phyloP scores from a whole-genome alignment of 2,888 invertebrate genomes.

The Oxycera nigricornis region DNA sequence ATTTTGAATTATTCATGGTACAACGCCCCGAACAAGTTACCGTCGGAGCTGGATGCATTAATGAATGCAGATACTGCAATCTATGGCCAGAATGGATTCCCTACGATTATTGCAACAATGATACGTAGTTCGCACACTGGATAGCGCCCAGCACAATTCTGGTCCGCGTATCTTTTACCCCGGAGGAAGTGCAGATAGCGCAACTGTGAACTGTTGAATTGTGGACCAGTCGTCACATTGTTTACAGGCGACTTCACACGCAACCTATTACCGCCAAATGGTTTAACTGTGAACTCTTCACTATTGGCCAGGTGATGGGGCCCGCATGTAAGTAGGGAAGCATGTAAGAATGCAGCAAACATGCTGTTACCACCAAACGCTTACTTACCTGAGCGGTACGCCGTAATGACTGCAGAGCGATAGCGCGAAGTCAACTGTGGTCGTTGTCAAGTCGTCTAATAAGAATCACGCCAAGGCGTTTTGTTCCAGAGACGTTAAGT shows the following conservation, averaged over 20 bases:
- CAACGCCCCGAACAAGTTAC: background rate
- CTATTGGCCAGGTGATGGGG: conserved; percentile 36
- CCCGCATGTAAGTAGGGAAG: no score
- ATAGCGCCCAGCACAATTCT: background rate
- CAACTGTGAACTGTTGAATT: conserved; percentile 1
- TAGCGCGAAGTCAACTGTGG: background rate
- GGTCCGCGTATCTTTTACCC: background rate
- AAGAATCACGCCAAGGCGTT: conserved; percentile 1
- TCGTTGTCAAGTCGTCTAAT: conserved; percentile 25
- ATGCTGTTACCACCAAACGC: background rate
- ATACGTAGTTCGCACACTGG: background rate
- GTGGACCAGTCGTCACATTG: conserved; percentile 24
- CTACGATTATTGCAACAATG: background rate
- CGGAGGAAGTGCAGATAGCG: conserved; percentile 11
- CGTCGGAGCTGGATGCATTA: background rate
- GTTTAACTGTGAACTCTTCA: conserved; percentile 41
- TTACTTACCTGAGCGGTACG: background rate
- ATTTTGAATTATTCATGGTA: background rate
- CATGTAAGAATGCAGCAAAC: background rate
- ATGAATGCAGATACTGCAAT: background rate
- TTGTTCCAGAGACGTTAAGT: background rate
- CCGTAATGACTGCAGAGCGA: conserved; percentile 4
- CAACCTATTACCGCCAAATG: conserved; percentile 14
- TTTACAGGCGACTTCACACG: conserved; percentile 35
- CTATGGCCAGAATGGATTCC: background rate